These are phyloP conservation scores for Meteorus sp. DNA, from an alignment of 1,140 invertebrate genomes.

Conservation along the genomic window DNA sequence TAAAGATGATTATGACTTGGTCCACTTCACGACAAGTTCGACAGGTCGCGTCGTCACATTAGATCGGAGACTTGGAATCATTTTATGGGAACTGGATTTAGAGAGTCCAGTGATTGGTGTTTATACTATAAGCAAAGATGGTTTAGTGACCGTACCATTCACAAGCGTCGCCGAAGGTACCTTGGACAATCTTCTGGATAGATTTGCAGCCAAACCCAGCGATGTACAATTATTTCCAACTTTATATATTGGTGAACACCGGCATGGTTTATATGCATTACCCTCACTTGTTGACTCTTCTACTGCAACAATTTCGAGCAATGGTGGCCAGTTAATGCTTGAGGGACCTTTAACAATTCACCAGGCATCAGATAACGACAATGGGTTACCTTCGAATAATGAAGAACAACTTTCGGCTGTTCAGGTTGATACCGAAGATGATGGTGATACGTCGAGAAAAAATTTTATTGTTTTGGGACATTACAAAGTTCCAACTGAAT, in stretches of 20 bases:
- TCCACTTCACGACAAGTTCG: constrained; percentile 89
- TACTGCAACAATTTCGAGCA: constrained; percentile 70
- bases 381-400: constrained; percentile 26
- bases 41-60: constrained; percentile 82
- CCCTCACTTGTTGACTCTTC: constrained; percentile 89
- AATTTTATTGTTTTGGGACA: constrained; percentile 62
- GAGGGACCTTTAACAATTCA: constrained; percentile 66
- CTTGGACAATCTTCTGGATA: constrained; percentile 71
- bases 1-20: constrained; percentile 79
- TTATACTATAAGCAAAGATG: constrained; percentile 79
- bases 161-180: constrained; percentile 87
- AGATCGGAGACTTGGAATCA: constrained; percentile 70
- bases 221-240: constrained; percentile 82
- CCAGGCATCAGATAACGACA: constrained; percentile 42
- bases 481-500: constrained; percentile 71
- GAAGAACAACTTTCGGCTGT: neutral
- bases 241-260: constrained; percentile 90
- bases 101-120: constrained; percentile 89
- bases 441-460: constrained; percentile 38
- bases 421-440: constrained; percentile 23
- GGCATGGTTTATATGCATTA: constrained; percentile 85
- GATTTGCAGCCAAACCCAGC: constrained; percentile 65
- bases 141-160: constrained; percentile 84
- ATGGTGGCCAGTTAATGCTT: constrained; percentile 65
- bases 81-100: constrained; percentile 85